Percentiles rank a stretch among this genome's conserved stretches.
phyloP scores from a whole-genome alignment of 1,140 invertebrate genomes.

The Aporrectodea caliginosa region DNA sequence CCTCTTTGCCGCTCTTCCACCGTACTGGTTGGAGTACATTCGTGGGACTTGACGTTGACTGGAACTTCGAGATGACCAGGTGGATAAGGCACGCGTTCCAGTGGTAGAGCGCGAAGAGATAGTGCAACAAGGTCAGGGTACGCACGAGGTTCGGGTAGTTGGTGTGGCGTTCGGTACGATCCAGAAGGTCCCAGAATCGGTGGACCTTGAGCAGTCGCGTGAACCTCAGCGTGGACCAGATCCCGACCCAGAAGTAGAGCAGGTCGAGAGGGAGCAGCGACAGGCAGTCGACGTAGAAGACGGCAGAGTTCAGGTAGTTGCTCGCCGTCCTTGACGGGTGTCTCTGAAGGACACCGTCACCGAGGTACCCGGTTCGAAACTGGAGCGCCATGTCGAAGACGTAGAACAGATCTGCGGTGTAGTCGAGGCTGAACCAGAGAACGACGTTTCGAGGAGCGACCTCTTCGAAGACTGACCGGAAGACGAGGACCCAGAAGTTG shows the following conservation, averaged over 20 bases:
- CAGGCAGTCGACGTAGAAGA: conserved; percentile 96
- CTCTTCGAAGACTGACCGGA: conserved; percentile 93
- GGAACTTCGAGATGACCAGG: not conserved
- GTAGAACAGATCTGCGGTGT: conserved; percentile 93
- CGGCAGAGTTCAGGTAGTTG: conserved; percentile 98
- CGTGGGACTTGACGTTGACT: not conserved
- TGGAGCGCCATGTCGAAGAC: conserved; percentile 92
- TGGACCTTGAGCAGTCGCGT: conserved; percentile 97
- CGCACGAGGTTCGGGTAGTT: conserved; percentile 95
- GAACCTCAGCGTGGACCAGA: conserved; percentile 92
- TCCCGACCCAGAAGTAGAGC: conserved; percentile 94
- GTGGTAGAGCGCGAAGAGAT: conserved; percentile 68
- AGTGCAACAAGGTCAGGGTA: conserved; percentile 85
- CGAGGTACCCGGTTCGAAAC: conserved; percentile 86
- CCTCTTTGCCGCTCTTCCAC: not conserved
- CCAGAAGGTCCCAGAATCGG: conserved; percentile 96
- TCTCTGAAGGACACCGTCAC: conserved; percentile 70
- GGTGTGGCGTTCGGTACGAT: conserved; percentile 93
- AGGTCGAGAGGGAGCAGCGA: conserved; percentile 95
- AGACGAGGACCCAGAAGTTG: conserved; percentile 92
- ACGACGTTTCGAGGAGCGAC: conserved; percentile 70
- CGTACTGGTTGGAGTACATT: not conserved
- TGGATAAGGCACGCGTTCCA: not conserved
- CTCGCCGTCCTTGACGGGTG: conserved; percentile 85
- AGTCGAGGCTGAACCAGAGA: conserved; percentile 95